Base-by-base conservation (phyloP, 2,113 vertebrate genomes). In the Chrysemys picta region DNA sequence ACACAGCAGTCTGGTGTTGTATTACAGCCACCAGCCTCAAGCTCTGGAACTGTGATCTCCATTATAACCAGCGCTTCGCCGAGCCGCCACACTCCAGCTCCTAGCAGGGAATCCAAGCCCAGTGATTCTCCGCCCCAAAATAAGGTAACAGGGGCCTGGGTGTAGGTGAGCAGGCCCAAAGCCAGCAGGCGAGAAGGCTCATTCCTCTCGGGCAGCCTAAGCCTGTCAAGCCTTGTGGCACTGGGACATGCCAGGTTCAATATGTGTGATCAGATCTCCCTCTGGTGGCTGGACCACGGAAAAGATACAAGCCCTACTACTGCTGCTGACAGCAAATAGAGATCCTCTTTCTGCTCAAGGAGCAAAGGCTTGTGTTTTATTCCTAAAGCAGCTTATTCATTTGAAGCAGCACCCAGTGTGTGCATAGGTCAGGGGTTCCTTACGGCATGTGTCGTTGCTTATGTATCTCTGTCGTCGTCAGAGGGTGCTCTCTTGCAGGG, bases 391-490 rank as follows among this genome's bases (percentile, higher is more conserved):
- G 38, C 16, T 12, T 38, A 0, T 10, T 54, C 0, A 42, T 47
- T 50, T 65, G 3, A 75, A 42, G 5, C 88, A 88, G 27, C 10
- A 54, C 22, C 14, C n/a, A 79, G 1, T 0, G 0, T 3, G 21
- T 4, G 0, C 0, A 0, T 38, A 8, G 22, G 69, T 6, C 10
- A 80, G 29, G 59, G 59, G 56, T 27, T 62, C 59, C 59, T 62
- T 62, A 45, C 0, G 2, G 85, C 57, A 27, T 49, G 82, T 82
- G 85, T 86, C 0, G 0, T 35, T 54, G 19, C 31, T 31, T 62
- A 62, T 14, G 59, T 16, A 17, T 6, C 14, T 2, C 24, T 76
- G 8, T 54, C 16, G 59, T 62, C 6, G 52, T 24, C 72, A 10
- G 93, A 47, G 62, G n/a, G 82, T 52, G 22, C 81, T 7, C 38